Evolutionary conservation across 1,140 invertebrate species (phyloP), one percentile per base, ranked within the genome.

Genomic region (Magallana gigas): DNA sequence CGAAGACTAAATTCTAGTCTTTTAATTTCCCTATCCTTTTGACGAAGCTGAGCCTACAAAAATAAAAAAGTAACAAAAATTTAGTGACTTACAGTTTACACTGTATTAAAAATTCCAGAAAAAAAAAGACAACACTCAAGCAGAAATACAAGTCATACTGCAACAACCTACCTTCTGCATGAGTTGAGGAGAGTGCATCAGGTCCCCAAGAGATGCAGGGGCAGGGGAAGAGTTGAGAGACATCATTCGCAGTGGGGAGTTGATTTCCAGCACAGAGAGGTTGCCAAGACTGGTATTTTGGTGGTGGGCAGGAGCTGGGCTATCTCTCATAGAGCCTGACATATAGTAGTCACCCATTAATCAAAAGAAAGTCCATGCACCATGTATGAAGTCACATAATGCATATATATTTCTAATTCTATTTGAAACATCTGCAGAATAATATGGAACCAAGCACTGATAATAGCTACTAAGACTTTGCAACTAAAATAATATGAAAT

Each of bases 101-200:
- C 18, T 29, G 57, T 6, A 83, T 83, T 16, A 57, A 57, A 57
- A 57, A 57, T n/a, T 48, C 36, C 36, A 48, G 23, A 23, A 23
- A 23, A 48, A 29, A 5, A 0, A 82, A 18, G 36, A 57, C 4
- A 23, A 80, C 8, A 80, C 5, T 80, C 16, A 23, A 8, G 23
- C 16, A 18, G 23, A n/a, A 48, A 12, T 80, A 14, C 12, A 80
- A 1, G 18, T 5, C 18, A 23, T 6, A 80, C 23, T 36, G 23
- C 4, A 23, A 5, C 23, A 2, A 7, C 48, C 7, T 87, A 93
- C 92, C 88, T 91, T 93, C 29, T 92, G 91, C 16, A 90, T 90
- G 57, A 93, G 87, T 60, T 92, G 90, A 57, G 92, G 92, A 12
- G 92, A 93, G 62, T 93, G 90, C 90, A 93, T 91, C 11, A 93